Conservation (phyloP, 2,113 vertebrate species). For the zebrafish (Danio rerio) region GRCz12tu NC_133186.1:26883001-26883500, state of each 20-base stretch:
- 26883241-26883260: constrained; percentile 74
- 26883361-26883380: constrained; percentile 73
- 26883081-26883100: constrained; percentile 74
- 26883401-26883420: constrained; percentile 75
- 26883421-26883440: constrained; percentile 81
- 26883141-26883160: constrained; percentile 77
- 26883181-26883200: constrained; percentile 91
- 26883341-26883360: constrained; percentile 69
- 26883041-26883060: constrained; percentile 33
- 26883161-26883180: constrained; percentile 83
- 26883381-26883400: constrained; percentile 74
- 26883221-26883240: constrained; percentile 62
- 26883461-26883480: constrained; percentile 75
- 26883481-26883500: too few relatives aligned
- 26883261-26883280: neutral
- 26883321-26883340: neutral
- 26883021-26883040: neutral
- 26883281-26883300: neutral
- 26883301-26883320: neutral
- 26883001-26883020: neutral
- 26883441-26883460: constrained; percentile 88
- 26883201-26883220: constrained; percentile 80
- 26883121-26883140: constrained; percentile 83
- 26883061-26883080: constrained; percentile 62
- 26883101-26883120: constrained; percentile 80